Percentiles rank a stretch among this genome's conserved stretches.
phyloP scores from a whole-genome alignment of 2,888 invertebrate species.

The Nebria salina region DNA sequence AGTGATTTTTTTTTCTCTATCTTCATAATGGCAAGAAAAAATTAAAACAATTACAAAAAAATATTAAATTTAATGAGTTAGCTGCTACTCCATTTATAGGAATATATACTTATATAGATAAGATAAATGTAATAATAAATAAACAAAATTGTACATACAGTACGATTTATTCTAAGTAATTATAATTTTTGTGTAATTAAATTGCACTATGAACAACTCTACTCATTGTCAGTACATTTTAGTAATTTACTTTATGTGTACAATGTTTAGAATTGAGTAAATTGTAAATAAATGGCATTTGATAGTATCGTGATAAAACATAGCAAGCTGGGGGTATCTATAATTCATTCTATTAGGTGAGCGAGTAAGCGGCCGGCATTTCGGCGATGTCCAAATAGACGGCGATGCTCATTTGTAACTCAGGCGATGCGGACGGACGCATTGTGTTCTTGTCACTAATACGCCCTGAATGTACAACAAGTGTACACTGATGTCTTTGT shows the following conservation, averaged over 20 bases:
- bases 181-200: too few relatives aligned
- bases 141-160: too few relatives aligned
- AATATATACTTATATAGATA: too few relatives aligned
- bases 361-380: not conserved
- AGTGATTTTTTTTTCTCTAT: not conserved
- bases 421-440: conserved; percentile 3
- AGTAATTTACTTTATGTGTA: too few relatives aligned
- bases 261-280: not conserved
- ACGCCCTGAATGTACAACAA: conserved; percentile 4
- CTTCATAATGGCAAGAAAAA: not conserved
- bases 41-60: not conserved
- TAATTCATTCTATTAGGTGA: conserved; percentile 12
- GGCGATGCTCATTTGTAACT: conserved; percentile 18
- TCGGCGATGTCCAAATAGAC: not conserved
- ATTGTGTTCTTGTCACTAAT: conserved; percentile 4
- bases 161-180: too few relatives aligned
- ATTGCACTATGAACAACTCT: too few relatives aligned
- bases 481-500: conserved; percentile 7
- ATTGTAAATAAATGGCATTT: not conserved
- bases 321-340: not conserved
- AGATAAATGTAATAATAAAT: too few relatives aligned
- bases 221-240: too few relatives aligned
- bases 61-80: too few relatives aligned
- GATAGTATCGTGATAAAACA: too few relatives aligned
- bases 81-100: too few relatives aligned